Percentiles rank a stretch among this genome's conserved stretches.
These are phyloP conservation scores for Myotis davidii DNA, from an alignment of 2,113 vertebrate genomes.

Conservation along the genomic window DNA sequence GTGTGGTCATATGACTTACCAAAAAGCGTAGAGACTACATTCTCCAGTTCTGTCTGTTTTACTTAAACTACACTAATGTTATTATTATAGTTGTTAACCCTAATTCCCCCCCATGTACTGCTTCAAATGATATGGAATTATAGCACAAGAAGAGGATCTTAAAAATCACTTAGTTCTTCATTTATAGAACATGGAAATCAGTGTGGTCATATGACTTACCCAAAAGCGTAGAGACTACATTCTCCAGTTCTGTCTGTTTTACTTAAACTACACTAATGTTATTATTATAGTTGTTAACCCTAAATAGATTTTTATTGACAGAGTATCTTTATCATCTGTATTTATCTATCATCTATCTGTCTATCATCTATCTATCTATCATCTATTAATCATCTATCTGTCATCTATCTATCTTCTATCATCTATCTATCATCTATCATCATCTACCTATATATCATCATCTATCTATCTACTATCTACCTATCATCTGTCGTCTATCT, in stretches of 20 bases:
- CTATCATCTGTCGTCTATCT: not conserved
- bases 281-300: not conserved
- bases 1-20: not conserved
- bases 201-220: not conserved
- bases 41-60: not conserved
- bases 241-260: not conserved
- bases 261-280: not conserved
- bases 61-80: not conserved
- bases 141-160: not conserved
- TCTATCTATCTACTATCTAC: not conserved
- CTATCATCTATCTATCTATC: not conserved
- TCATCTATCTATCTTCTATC: not conserved
- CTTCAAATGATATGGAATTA: not conserved
- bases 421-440: not conserved
- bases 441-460: too few relatives aligned
- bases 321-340: not conserved
- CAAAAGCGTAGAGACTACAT: not conserved
- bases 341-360: not conserved
- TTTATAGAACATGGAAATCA: not conserved
- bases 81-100: not conserved
- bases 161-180: not conserved
- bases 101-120: too few relatives aligned
- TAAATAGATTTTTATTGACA: not conserved
- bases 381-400: not conserved
- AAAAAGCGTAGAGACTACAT: not conserved